These are phyloP conservation scores for Catocala fraxini DNA, from an alignment of 2,888 invertebrate species.

Conservation along the genomic window DNA sequence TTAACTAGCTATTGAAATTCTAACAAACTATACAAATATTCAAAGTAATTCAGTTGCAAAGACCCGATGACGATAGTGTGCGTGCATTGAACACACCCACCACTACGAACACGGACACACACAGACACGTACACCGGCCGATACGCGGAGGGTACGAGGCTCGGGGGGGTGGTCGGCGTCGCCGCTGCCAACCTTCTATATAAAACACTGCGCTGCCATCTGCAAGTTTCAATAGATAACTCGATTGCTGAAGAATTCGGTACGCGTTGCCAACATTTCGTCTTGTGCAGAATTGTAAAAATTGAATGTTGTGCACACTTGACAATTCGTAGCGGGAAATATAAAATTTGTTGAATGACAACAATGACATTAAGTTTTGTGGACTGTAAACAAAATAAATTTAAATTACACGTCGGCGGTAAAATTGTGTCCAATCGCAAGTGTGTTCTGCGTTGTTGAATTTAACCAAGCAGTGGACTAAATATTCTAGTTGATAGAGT, in stretches of 20 bases:
- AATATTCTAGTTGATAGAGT: conserved; percentile 52
- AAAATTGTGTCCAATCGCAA: conserved; percentile 72
- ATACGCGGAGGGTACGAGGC: conserved; percentile 25
- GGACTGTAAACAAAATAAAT: conserved; percentile 49
- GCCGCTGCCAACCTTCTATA: conserved; percentile 75
- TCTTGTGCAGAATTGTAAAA: conserved; percentile 63
- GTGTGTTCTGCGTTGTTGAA: conserved; percentile 54
- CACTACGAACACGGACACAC: conserved; percentile 31
- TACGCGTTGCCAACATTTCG: conserved; percentile 80
- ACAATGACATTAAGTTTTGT: conserved; percentile 46
- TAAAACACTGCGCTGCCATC: conserved; percentile 86
- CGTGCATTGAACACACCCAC: conserved; percentile 58
- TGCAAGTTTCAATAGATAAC: conserved; percentile 87
- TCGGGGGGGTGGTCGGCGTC: conserved; percentile 59
- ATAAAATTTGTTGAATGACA: conserved; percentile 65
- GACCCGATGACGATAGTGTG: conserved; percentile 52
- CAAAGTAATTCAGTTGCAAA: conserved; percentile 64
- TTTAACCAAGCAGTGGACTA: conserved; percentile 35
- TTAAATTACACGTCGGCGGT: conserved; percentile 48
- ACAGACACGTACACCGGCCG: conserved; percentile 38
- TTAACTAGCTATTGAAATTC: conserved; percentile 40
- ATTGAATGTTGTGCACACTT: conserved; percentile 76
- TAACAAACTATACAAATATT: conserved; percentile 58
- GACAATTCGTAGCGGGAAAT: conserved; percentile 72
- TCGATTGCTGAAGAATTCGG: conserved; percentile 80